Percentiles rank a stretch among this genome's conserved stretches.
These are phyloP conservation scores for Camponotus fellah DNA, from an alignment of 2,888 invertebrate genomes.

Conservation along the genomic window DNA sequence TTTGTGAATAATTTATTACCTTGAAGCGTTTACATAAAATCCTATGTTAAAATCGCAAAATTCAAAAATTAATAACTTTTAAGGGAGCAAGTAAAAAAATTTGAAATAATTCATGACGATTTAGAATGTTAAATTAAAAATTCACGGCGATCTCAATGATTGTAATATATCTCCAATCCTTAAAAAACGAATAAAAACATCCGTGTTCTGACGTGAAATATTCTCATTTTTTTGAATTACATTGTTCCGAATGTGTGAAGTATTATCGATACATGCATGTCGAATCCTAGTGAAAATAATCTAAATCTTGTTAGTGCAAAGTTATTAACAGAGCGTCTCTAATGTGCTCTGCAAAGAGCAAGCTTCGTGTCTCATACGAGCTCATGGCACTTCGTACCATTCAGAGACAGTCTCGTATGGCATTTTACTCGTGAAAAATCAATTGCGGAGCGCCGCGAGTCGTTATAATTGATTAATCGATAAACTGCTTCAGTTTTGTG, in stretches of 20 bases:
- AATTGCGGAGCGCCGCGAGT: not conserved
- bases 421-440: conserved; percentile 18
- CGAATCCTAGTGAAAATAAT: conserved; percentile 45
- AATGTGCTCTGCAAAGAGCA: conserved; percentile 64
- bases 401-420: conserved; percentile 55
- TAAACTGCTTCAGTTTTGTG: not conserved
- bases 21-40: no score
- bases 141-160: no score
- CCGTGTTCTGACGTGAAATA: no score
- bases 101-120: no score
- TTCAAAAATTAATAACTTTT: no score
- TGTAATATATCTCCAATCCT: no score
- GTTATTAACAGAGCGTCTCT: conserved; percentile 73
- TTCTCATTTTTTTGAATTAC: not conserved
- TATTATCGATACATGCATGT: not conserved
- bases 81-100: no score
- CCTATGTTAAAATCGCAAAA: no score
- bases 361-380: conserved; percentile 53
- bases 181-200: not conserved
- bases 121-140: no score
- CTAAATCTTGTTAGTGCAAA: conserved; percentile 64
- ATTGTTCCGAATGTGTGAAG: not conserved
- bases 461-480: not conserved
- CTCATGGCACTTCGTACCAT: conserved; percentile 65
- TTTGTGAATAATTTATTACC: no score